phyloP scores from a whole-genome alignment of 2,888 invertebrate species.

The Ormyrus pomaceus region DNA sequence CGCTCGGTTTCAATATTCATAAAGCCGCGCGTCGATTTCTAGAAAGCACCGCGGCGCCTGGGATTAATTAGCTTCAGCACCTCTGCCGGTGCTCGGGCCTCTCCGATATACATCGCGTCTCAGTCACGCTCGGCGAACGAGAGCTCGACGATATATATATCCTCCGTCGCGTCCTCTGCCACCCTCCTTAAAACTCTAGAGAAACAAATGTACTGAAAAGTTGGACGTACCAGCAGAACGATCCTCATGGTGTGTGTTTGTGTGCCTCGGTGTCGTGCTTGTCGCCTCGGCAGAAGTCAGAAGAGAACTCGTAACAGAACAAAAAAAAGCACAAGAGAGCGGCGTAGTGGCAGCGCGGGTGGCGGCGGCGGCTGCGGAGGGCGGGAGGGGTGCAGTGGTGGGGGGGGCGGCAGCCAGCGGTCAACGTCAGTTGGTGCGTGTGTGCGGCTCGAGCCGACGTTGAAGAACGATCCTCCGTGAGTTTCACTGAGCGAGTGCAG shows the following conservation, averaged over 20 bases:
- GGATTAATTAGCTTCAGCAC: too few relatives aligned
- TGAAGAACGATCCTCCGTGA: constrained; percentile 60
- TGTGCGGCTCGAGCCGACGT: constrained; percentile 30
- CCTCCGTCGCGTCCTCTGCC: too few relatives aligned
- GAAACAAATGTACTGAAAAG: too few relatives aligned
- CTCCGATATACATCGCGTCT: too few relatives aligned
- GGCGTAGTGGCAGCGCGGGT: not conserved
- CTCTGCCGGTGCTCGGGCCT: too few relatives aligned
- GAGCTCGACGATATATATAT: too few relatives aligned
- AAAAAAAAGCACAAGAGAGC: not conserved
- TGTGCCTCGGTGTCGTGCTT: constrained; percentile 28
- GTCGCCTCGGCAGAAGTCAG: too few relatives aligned
- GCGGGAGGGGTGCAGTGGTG: not conserved
- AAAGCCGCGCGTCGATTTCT: too few relatives aligned
- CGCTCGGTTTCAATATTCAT: too few relatives aligned
- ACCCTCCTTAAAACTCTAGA: too few relatives aligned
- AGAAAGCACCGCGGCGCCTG: too few relatives aligned
- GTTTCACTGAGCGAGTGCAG: constrained; percentile 75
- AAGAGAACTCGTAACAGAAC: not conserved
- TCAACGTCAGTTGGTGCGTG: not conserved
- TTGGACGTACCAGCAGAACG: constrained; percentile 70
- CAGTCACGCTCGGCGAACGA: too few relatives aligned
- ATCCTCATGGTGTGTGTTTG: constrained; percentile 70
- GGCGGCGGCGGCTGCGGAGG: not conserved
- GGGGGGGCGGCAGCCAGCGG: not conserved